Base-by-base conservation (phyloP, 1,140 invertebrate species). In the Euura lappo region DNA sequence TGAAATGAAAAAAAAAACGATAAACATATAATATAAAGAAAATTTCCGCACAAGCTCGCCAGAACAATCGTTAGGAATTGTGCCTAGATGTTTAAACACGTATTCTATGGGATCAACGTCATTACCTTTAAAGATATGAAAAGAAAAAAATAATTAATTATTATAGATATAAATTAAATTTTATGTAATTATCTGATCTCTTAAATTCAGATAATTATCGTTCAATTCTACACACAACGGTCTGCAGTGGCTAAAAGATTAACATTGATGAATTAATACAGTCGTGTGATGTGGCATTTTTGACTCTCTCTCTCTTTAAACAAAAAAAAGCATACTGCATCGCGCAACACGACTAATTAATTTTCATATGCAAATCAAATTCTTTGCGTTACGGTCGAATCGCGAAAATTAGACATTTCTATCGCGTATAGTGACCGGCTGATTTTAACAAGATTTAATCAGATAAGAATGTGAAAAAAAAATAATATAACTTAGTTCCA, bases 21-120 rank as follows among this genome's bases (percentile, higher is more conserved):
- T 11, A 11, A 4, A 68, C 8, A 44, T 28, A 65, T 13, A 70
- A 70, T 45, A 13, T 45, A 10, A 44, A 66, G 4, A 69, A 44
- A 11, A 64, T 69, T 71, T 79, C 71, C 79, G 79, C 80, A 83
- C 77, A 80, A 81, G 77, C 76, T 83, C 78, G 76, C 76, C 77
- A 76, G 78, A 82, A 83, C 81, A 84, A 83, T 83, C 82, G 75
- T 83, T 83, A 83, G 78, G 80, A 84, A 82, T 84, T 80, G 83
- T 84, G 83, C 83, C 83, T 84, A 82, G 77, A 84, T 83, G 75
- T 83, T 79, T 78, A 81, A 83, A 83, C 76, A 83, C 74, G 78
- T 84, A 83, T 84, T 84, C 71, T 80, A 82, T 82, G 83, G 82
- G 82, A 84, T 84, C 83, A 84, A 84, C 74, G 78, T 83, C 77